Evolutionary conservation across 2,113 vertebrate genomes (phyloP).

Genomic region (Pampusana beccarii): DNA sequence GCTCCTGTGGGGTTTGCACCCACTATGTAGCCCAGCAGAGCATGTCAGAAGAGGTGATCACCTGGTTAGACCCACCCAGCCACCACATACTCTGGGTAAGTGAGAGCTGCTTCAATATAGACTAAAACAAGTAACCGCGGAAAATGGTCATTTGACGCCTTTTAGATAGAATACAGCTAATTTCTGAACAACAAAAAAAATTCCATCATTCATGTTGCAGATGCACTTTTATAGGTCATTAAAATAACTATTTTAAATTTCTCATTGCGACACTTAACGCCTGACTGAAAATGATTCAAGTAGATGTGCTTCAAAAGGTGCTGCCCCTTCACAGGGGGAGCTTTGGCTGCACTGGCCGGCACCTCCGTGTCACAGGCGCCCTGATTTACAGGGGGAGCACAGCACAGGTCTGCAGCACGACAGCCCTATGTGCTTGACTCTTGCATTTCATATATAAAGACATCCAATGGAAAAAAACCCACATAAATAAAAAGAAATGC

Average conservation of each 20-base stretch:
- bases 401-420: not conserved
- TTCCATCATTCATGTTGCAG: not conserved
- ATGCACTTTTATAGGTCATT: not conserved
- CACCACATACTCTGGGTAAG: too few species aligned
- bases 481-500: not conserved
- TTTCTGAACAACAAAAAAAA: not conserved
- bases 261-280: not conserved
- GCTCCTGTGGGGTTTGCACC: not conserved
- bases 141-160: not conserved
- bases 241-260: not conserved
- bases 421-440: not conserved
- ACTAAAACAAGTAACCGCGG: not conserved
- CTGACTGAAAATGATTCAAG: not conserved
- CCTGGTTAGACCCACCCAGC: not conserved
- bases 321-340: not conserved
- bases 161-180: not conserved
- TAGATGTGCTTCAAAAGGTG: not conserved
- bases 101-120: not conserved
- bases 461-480: not conserved
- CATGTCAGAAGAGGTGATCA: fast-evolving
- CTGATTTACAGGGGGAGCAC: not conserved
- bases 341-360: not conserved
- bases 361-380: fast-evolving
- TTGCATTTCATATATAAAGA: not conserved
- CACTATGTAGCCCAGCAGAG: fast-evolving